Conservation (phyloP, 2,888 invertebrate genomes). For the Diogma glabrata region DNA sequence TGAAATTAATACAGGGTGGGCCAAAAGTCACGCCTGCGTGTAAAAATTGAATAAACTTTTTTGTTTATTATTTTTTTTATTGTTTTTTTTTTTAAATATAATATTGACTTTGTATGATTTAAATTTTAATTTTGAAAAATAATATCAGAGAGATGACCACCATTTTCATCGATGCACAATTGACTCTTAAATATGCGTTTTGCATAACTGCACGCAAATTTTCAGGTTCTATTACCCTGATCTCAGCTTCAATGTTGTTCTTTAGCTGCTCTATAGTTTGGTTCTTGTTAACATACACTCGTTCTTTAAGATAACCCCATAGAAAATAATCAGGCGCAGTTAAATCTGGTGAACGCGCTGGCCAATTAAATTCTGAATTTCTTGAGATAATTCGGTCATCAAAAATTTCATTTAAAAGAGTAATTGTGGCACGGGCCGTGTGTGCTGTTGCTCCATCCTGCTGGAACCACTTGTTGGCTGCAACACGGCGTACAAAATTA, state of each 20-base stretch:
- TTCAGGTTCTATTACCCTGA: background rate
- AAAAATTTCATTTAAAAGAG: background rate
- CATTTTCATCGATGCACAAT: too few species aligned
- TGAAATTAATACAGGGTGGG: too few species aligned
- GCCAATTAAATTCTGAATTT: background rate
- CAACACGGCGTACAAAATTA: background rate
- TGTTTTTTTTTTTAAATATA: too few species aligned
- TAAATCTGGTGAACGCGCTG: background rate
- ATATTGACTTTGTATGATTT: too few species aligned
- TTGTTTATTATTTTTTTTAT: too few species aligned
- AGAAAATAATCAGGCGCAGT: background rate
- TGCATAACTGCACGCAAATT: background rate
- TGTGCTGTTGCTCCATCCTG: slow-evolving; percentile 4
- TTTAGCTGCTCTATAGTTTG: background rate
- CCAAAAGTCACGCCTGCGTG: too few species aligned
- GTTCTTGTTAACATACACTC: background rate
- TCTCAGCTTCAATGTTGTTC: background rate
- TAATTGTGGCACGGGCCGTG: background rate
- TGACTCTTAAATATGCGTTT: background rate
- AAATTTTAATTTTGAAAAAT: too few species aligned
- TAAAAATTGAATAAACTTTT: too few species aligned
- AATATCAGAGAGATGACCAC: too few species aligned
- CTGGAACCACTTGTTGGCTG: background rate
- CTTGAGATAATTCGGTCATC: background rate
- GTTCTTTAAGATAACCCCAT: background rate